phyloP scores from a whole-genome alignment of 35 echinoderm and acorn worm genomes.

The Heliocidaris erythrogramma region DNA sequence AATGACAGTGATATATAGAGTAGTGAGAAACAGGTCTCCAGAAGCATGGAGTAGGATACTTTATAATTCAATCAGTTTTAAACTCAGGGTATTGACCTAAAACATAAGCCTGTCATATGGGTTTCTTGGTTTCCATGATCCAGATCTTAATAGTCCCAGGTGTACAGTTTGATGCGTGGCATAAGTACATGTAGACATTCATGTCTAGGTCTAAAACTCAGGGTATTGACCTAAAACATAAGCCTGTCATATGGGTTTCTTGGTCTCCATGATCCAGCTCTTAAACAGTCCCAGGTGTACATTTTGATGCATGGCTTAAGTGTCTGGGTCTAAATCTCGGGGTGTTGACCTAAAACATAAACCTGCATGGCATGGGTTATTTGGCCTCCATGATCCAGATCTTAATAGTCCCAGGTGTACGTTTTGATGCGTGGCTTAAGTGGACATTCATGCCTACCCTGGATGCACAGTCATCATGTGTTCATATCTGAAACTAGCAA shows the following conservation, averaged over 20 bases:
- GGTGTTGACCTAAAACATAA: too few relatives aligned
- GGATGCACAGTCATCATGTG: neutral
- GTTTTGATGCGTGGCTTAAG: neutral
- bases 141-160: neutral
- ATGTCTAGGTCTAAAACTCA: neutral
- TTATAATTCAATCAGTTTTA: neutral
- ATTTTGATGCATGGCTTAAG: too few relatives aligned
- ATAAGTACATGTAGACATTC: neutral
- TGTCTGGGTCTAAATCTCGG: neutral
- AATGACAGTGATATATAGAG: neutral
- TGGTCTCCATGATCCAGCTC: too few relatives aligned
- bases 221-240: too few relatives aligned
- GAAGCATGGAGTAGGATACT: neutral
- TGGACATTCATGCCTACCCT: neutral
- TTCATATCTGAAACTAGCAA: neutral
- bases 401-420: neutral
- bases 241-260: too few relatives aligned
- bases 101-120: neutral
- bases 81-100: neutral
- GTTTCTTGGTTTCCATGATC: neutral
- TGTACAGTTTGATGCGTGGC: neutral
- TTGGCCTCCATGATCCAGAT: too few relatives aligned
- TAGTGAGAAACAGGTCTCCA: neutral
- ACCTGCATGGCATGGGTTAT: too few relatives aligned
- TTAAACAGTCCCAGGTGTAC: too few relatives aligned